A percentile compares a stretch with the other conserved stretches of the same genome.
These are phyloP conservation scores for Labeo calbasu DNA, from an alignment of 2,797 vertebrate genomes.

Conservation along the genomic window DNA sequence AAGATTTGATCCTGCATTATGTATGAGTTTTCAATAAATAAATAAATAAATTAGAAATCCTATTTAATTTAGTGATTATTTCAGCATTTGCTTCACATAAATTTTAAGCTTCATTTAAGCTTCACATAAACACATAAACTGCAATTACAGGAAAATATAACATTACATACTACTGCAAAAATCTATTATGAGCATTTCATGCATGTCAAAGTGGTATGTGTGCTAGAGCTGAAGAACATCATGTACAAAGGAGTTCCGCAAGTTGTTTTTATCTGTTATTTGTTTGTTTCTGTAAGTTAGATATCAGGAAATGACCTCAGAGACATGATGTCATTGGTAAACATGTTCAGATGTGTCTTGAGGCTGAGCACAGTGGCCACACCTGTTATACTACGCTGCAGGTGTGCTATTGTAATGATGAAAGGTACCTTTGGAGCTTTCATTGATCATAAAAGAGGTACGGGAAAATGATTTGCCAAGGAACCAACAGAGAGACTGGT, in stretches of 20 bases:
- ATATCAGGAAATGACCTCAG: constrained; percentile 44
- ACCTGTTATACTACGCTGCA: constrained; percentile 42
- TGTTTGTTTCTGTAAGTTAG: constrained; percentile 13
- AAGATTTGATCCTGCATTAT: not conserved
- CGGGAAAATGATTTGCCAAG: constrained; percentile 6
- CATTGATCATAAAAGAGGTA: constrained; percentile 5
- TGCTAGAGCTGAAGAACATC: not conserved
- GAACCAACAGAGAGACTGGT: not conserved
- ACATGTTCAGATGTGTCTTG: constrained; percentile 48
- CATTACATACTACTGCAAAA: not conserved
- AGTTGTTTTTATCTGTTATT: not conserved
- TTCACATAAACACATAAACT: no score
- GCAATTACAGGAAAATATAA: constrained; percentile 31
- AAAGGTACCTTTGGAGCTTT: constrained; percentile 42
- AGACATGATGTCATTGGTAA: constrained; percentile 47
- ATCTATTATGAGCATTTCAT: not conserved
- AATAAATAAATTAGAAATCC: not conserved
- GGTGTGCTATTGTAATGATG: constrained; percentile 49
- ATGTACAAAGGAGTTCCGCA: not conserved
- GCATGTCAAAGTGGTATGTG: not conserved
- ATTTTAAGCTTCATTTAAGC: no score
- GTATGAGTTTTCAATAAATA: not conserved
- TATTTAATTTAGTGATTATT: not conserved
- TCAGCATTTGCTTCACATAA: not conserved
- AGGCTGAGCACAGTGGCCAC: constrained; percentile 33